Conservation (phyloP, 1,140 invertebrate genomes). For the Asbolus verrucosus region DNA sequence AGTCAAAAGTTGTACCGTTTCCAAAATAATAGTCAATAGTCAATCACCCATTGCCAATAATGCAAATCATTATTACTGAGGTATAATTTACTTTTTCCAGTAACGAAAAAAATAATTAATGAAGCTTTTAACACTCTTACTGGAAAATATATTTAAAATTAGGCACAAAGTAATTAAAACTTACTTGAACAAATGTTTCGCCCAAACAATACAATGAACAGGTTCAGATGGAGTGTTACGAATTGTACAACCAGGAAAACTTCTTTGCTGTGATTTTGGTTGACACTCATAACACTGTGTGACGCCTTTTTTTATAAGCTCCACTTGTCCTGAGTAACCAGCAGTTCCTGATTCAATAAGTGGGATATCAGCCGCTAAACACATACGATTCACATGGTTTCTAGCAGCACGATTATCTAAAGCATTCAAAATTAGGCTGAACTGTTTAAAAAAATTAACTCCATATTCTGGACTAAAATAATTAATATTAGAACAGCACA, state of each 20-base stretch:
- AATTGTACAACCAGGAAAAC: conserved; percentile 98
- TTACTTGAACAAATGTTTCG: conserved; percentile 98
- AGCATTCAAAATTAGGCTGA: conserved; percentile 95
- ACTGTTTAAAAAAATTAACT: conserved; percentile 92
- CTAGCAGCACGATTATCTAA: conserved; percentile 96
- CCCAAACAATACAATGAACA: conserved; percentile 99
- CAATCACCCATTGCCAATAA: too few relatives aligned
- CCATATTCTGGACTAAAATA: conserved; percentile 90
- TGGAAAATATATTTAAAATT: background rate
- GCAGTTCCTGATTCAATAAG: conserved; percentile 97
- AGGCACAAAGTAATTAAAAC: conserved; percentile 57
- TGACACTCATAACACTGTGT: conserved; percentile 98
- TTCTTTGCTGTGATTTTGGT: conserved; percentile 91
- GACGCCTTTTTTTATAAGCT: conserved; percentile 87
- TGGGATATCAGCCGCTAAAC: conserved; percentile 92
- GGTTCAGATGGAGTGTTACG: conserved; percentile 99
- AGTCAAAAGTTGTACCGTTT: too few relatives aligned
- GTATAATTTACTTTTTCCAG: too few relatives aligned
- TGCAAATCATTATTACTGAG: too few relatives aligned
- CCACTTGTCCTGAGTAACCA: conserved; percentile 95
- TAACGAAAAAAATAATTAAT: too few relatives aligned
- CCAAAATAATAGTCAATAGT: too few relatives aligned
- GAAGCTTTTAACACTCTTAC: too few relatives aligned
- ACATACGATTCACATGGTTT: conserved; percentile 99
- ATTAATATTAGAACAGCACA: too few relatives aligned